Percentiles rank a stretch among this genome's conserved stretches.
phyloP scores from a whole-genome alignment of 2,797 vertebrate species.

The Schizopygopsis malacanthus region DNA sequence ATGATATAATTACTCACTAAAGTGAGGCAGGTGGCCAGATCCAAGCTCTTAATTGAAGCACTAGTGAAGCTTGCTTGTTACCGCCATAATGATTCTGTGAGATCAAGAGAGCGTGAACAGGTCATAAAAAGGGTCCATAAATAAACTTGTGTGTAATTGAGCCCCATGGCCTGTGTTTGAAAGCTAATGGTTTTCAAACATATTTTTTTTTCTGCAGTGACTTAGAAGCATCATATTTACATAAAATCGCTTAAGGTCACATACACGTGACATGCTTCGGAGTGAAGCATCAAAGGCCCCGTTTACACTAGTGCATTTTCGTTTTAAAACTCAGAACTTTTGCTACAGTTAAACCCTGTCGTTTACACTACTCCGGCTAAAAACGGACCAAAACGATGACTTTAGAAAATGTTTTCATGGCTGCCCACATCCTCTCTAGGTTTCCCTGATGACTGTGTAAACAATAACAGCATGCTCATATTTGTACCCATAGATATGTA shows the following conservation, averaged over 20 bases:
- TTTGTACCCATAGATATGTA: no score
- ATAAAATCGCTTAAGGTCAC: background rate
- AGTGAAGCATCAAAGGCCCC: background rate
- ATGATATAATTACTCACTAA: slow-evolving; percentile 24
- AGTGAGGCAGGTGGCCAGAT: slow-evolving; percentile 46
- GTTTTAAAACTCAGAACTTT: no score
- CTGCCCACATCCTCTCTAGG: no score
- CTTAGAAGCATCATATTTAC: background rate
- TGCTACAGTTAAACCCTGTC: no score
- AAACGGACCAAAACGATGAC: no score
- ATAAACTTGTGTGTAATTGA: slow-evolving; percentile 23
- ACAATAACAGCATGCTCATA: no score
- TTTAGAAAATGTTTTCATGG: no score
- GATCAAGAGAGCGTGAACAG: slow-evolving; percentile 41
- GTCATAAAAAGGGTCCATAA: slow-evolving; percentile 31
- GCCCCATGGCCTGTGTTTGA: background rate
- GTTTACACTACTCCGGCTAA: no score
- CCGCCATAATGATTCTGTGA: slow-evolving; percentile 30
- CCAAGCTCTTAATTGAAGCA: slow-evolving; percentile 40
- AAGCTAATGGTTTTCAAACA: background rate
- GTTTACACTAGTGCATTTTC: no score
- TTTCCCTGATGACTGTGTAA: no score
- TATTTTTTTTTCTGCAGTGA: background rate
- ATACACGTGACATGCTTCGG: background rate
- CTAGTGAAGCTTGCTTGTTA: slow-evolving; percentile 47